phyloP scores from a whole-genome alignment of 2,797 vertebrate species.

The Acanthornis magna region DNA sequence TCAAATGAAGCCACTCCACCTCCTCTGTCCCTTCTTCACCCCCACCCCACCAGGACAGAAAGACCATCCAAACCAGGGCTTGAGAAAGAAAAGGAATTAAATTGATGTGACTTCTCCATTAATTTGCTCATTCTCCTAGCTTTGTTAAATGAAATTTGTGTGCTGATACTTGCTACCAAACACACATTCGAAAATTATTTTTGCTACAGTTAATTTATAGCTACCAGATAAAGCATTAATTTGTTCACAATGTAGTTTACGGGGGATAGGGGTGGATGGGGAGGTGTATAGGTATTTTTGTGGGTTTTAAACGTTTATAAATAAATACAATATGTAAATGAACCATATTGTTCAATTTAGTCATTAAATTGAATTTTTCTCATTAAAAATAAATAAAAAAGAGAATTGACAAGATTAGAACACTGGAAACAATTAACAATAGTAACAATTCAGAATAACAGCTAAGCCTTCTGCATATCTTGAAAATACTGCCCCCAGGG shows the following conservation, averaged over 20 bases:
- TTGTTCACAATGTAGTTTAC: accelerated
- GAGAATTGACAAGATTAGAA: background rate
- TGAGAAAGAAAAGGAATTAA: background rate
- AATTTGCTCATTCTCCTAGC: background rate
- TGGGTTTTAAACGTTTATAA: background rate
- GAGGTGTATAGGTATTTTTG: background rate
- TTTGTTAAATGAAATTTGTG: background rate
- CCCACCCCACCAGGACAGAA: accelerated
- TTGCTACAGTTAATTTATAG: background rate
- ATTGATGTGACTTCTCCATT: background rate
- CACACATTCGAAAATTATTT: background rate
- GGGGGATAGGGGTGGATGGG: accelerated
- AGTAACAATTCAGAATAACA: background rate
- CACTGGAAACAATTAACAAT: background rate
- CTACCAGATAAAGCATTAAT: background rate
- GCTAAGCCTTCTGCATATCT: background rate
- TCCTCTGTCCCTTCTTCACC: background rate
- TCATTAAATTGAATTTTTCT: background rate
- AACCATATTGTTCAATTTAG: background rate
- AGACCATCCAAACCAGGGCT: background rate
- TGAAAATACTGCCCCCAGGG: background rate
- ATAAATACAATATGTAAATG: background rate
- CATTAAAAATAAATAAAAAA: background rate
- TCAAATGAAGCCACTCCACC: background rate
- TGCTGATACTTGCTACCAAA: background rate